These are phyloP conservation scores for Nysson spinosus DNA, from an alignment of 2,888 invertebrate species.

Conservation along the genomic window DNA sequence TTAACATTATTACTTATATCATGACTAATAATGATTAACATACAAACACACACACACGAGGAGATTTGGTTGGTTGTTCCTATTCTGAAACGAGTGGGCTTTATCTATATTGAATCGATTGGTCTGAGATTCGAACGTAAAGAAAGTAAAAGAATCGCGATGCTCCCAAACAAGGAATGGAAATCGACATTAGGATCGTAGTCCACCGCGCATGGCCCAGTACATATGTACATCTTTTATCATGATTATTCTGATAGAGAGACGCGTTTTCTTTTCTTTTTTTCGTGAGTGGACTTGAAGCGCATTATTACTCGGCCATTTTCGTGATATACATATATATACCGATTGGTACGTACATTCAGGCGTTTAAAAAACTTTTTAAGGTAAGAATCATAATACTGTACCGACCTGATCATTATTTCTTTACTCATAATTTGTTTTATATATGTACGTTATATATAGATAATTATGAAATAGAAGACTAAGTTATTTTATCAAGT, in stretches of 20 bases:
- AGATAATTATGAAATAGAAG: constrained; percentile 78
- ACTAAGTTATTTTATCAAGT: constrained; percentile 82
- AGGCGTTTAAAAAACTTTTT: constrained; percentile 51
- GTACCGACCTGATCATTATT: constrained; percentile 73
- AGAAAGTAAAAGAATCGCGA: constrained; percentile 45
- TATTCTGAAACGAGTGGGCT: constrained; percentile 68
- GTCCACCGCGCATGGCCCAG: constrained; percentile 44
- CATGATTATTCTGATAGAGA: constrained; percentile 43
- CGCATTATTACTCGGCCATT: constrained; percentile 55
- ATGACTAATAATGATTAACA: constrained; percentile 74
- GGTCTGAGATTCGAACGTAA: constrained; percentile 47
- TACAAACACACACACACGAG: constrained; percentile 65
- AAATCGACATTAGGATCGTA: constrained; percentile 44
- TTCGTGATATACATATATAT: constrained; percentile 61
- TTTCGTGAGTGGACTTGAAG: constrained; percentile 58
- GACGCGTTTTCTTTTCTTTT: constrained; percentile 51
- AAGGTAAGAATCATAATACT: constrained; percentile 69
- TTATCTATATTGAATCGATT: constrained; percentile 58
- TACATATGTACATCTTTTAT: constrained; percentile 51
- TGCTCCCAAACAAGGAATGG: constrained; percentile 54
- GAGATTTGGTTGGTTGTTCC: constrained; percentile 75
- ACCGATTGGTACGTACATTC: constrained; percentile 46
- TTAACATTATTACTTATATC: constrained; percentile 75
- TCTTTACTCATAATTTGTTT: constrained; percentile 76
- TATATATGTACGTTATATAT: constrained; percentile 77